Conservation (phyloP, 2,113 vertebrate species). For the Datnioides undecimradiatus region DNA sequence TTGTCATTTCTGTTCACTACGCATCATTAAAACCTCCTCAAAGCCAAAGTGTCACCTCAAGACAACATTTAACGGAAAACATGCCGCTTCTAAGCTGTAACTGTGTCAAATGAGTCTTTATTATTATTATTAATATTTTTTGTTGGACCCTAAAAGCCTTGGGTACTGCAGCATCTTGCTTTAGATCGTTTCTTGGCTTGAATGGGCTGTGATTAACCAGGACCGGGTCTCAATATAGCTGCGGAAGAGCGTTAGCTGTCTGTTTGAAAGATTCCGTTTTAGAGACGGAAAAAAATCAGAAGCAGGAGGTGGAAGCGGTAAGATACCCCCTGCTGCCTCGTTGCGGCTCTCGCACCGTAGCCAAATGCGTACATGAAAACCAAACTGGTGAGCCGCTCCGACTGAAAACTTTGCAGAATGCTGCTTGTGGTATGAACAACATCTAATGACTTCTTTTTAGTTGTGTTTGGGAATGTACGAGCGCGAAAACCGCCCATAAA, state of each 20-base stretch:
- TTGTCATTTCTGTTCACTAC: not conserved
- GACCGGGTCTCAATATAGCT: conserved; percentile 41
- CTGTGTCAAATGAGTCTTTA: not conserved
- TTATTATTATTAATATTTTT: not conserved
- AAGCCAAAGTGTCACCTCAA: not conserved
- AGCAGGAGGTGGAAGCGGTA: conserved; percentile 33
- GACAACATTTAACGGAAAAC: not conserved
- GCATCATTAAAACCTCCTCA: not conserved
- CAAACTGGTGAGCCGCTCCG: not conserved
- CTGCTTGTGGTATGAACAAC: conserved; percentile 4
- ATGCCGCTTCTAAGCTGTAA: not conserved
- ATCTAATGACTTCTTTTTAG: conserved; percentile 7
- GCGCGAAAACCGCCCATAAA: not conserved
- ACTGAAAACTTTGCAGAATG: conserved; percentile 14
- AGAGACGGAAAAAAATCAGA: conserved; percentile 4
- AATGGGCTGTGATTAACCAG: conserved; percentile 36
- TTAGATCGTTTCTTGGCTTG: conserved; percentile 15
- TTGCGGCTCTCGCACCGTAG: not conserved
- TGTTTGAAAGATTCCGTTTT: conserved; percentile 41
- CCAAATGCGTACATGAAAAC: conserved; percentile 16
- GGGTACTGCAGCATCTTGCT: not conserved
- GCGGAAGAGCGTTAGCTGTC: conserved; percentile 27
- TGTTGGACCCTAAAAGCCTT: not conserved
- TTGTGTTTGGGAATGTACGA: not conserved
- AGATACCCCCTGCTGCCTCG: conserved; percentile 31